These are phyloP conservation scores for Mythimna ferrago DNA, from an alignment of 2,888 invertebrate species.

Conservation along the genomic window DNA sequence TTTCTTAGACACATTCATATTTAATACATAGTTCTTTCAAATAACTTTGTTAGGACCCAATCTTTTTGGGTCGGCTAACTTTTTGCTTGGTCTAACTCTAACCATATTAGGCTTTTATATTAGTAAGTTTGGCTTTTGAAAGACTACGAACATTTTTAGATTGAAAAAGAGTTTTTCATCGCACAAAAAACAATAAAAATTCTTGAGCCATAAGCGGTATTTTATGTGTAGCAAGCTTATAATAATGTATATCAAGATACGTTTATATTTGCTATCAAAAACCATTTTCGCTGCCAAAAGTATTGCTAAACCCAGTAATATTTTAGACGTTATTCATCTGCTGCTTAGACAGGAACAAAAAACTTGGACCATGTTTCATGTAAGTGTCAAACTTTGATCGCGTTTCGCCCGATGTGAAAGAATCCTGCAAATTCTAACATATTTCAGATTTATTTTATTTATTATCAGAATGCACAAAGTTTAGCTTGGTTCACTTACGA, in stretches of 20 bases:
- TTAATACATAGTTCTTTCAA: neutral
- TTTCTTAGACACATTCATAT: neutral
- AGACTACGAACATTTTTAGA: neutral
- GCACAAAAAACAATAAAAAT: neutral
- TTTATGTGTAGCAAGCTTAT: too few relatives aligned
- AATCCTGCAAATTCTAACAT: constrained; percentile 54
- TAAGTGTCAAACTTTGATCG: constrained; percentile 60
- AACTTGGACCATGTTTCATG: constrained; percentile 53
- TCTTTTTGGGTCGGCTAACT: neutral
- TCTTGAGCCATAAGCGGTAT: neutral
- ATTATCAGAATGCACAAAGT: constrained; percentile 48
- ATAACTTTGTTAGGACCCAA: neutral
- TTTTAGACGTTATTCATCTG: constrained; percentile 40
- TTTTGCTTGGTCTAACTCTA: constrained; percentile 1
- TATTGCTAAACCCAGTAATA: constrained; percentile 30
- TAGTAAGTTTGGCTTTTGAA: neutral
- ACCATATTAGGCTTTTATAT: neutral
- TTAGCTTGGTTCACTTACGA: constrained; percentile 37
- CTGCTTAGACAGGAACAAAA: constrained; percentile 44
- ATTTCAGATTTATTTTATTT: constrained; percentile 57
- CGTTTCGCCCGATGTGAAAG: constrained; percentile 36
- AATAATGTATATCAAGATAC: neutral
- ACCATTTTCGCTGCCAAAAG: constrained; percentile 21
- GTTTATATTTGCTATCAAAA: constrained; percentile 16
- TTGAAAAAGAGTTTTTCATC: too few relatives aligned